These are phyloP conservation scores for Drosophila atripex DNA, from an alignment of 2,888 invertebrate genomes.

Conservation along the genomic window DNA sequence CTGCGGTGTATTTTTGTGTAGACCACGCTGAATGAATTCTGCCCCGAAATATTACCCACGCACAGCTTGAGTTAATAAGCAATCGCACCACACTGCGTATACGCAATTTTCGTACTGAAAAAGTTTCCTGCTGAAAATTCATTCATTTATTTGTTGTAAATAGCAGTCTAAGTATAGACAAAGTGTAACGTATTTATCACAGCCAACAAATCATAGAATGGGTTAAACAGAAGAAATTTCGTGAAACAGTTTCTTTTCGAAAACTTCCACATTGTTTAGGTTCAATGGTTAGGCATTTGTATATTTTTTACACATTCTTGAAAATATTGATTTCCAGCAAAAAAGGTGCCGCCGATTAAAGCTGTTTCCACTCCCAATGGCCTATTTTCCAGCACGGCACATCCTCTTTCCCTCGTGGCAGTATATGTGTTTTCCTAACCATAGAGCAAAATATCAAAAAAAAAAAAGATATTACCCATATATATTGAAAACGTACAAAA, in stretches of 20 bases:
- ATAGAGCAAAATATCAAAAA: conserved; percentile 42
- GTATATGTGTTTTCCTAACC: conserved; percentile 21
- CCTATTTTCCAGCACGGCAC: conserved; percentile 39
- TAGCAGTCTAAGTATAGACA: conserved; percentile 24
- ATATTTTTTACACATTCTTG: neutral
- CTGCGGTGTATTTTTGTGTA: conserved; percentile 4
- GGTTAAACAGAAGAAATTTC: neutral
- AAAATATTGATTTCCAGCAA: neutral
- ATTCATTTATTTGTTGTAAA: conserved; percentile 33
- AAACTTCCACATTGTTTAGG: neutral
- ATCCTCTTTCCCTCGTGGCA: conserved; percentile 20
- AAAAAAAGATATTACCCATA: conserved; percentile 43
- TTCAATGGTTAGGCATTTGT: too few relatives aligned
- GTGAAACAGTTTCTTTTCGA: neutral
- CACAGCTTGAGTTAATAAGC: conserved; percentile 58
- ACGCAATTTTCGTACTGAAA: conserved; percentile 47
- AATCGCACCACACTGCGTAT: conserved; percentile 56
- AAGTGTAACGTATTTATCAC: conserved; percentile 22
- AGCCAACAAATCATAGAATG: conserved; percentile 1
- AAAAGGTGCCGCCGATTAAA: neutral
- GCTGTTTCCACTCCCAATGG: conserved; percentile 33
- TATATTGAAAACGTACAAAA: conserved; percentile 28
- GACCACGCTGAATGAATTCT: conserved; percentile 48
- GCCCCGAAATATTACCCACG: conserved; percentile 46
- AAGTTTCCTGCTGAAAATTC: conserved; percentile 15